Percentiles rank a stretch among this genome's conserved stretches.
These are phyloP conservation scores for Anoplolepis gracilipes DNA, from an alignment of 1,140 invertebrate genomes.

Conservation along the genomic window DNA sequence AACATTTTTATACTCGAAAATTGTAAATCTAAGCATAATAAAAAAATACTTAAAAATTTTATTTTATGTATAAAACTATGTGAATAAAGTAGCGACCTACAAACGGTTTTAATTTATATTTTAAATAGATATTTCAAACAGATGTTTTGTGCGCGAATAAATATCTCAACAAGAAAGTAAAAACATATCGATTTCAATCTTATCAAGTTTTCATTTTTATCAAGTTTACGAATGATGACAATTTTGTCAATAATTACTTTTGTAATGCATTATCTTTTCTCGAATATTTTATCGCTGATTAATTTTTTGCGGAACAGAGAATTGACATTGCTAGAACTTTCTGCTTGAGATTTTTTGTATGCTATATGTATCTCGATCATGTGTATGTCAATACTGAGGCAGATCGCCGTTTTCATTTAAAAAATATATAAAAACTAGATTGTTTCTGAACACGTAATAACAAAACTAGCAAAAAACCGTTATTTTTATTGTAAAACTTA, in stretches of 20 bases:
- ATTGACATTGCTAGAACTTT: conserved; percentile 2
- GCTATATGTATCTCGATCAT: not conserved
- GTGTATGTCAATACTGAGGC: not conserved
- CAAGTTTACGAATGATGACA: not conserved
- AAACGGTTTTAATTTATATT: not conserved
- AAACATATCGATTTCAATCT: conserved; percentile 2
- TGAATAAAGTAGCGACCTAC: too few species aligned
- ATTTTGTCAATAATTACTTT: conserved; percentile 11
- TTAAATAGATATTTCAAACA: not conserved
- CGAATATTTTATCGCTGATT: conserved; percentile 17
- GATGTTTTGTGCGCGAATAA: not conserved
- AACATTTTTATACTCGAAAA: not conserved
- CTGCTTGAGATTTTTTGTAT: not conserved
- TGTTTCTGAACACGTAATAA: not conserved
- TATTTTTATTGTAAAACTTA: not conserved
- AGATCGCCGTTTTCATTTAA: not conserved
- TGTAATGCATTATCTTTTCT: conserved; percentile 4
- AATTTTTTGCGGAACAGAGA: not conserved
- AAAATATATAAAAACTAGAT: not conserved
- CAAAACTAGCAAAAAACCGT: not conserved
- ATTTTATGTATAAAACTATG: too few species aligned
- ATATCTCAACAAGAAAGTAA: not conserved
- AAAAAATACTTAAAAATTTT: too few species aligned
- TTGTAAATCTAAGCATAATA: not conserved
- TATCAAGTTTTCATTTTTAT: too few species aligned